Percentiles rank a stretch among this genome's conserved stretches.
phyloP scores from a whole-genome alignment of 2,113 vertebrate genomes.

The Xerus inauris region DNA sequence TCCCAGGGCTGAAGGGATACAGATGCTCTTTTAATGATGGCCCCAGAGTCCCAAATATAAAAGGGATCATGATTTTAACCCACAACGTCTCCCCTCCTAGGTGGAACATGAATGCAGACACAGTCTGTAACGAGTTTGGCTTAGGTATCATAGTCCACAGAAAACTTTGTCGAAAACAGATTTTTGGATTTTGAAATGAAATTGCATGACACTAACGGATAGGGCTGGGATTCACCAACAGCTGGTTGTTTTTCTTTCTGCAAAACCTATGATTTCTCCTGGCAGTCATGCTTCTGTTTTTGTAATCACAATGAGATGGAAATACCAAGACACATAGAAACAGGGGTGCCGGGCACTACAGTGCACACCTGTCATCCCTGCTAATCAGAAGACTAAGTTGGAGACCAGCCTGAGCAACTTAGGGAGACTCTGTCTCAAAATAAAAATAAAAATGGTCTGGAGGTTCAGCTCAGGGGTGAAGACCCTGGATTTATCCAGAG shows the following conservation, averaged over 20 bases:
- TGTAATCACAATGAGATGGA: background rate
- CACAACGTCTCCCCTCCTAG: background rate
- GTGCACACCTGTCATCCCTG: background rate
- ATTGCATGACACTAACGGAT: background rate
- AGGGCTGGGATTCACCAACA: background rate
- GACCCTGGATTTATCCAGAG: background rate
- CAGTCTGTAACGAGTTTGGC: background rate
- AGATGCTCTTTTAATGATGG: background rate
- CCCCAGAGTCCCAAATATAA: background rate
- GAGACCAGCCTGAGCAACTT: background rate
- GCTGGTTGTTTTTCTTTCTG: background rate
- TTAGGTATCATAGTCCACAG: background rate
- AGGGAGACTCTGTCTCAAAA: background rate
- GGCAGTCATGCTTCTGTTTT: background rate
- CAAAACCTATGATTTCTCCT: background rate
- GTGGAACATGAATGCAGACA: background rate
- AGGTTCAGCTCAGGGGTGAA: background rate
- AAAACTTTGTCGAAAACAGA: background rate
- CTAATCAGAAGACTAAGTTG: background rate
- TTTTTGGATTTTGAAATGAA: background rate
- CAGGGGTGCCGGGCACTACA: too few species aligned
- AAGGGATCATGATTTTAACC: background rate
- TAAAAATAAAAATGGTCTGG: background rate
- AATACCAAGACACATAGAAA: background rate
- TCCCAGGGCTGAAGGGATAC: background rate